Evolutionary conservation across 2,888 invertebrate species (phyloP).

Genomic region (Thumatha senex): DNA sequence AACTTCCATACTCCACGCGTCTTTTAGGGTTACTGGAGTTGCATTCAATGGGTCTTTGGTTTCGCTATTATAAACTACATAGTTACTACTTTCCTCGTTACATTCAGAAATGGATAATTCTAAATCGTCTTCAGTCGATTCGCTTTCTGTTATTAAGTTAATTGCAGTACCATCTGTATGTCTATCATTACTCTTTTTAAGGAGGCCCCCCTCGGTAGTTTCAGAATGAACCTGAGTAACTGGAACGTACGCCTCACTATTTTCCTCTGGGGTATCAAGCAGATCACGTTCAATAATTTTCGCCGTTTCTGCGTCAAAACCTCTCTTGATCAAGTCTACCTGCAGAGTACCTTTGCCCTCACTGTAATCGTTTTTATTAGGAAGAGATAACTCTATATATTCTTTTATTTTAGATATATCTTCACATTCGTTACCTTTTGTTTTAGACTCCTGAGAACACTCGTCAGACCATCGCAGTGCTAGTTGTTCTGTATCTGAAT

Average conservation of each 20-base stretch:
- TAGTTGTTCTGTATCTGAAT: slow-evolving; percentile 65
- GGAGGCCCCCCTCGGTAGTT: slow-evolving; percentile 23
- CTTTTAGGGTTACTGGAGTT: slow-evolving; percentile 57
- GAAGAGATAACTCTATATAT: slow-evolving; percentile 57
- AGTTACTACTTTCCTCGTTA: slow-evolving; percentile 62
- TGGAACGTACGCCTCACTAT: slow-evolving; percentile 12
- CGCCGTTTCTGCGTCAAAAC: slow-evolving; percentile 73
- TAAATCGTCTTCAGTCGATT: slow-evolving; percentile 51
- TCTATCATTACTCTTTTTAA: slow-evolving; percentile 36
- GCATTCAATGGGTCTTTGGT: slow-evolving; percentile 35
- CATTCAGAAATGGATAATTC: slow-evolving; percentile 63
- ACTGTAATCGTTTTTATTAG: slow-evolving; percentile 18
- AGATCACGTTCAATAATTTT: slow-evolving; percentile 75
- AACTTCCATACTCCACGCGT: slow-evolving; percentile 71
- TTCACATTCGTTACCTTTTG: slow-evolving; percentile 54
- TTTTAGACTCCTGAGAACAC: slow-evolving; percentile 62
- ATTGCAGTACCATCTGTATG: slow-evolving; percentile 31
- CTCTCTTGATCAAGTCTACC: slow-evolving; percentile 66
- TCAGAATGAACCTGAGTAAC: slow-evolving; percentile 4
- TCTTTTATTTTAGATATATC: slow-evolving; percentile 70
- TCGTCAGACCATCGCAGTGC: slow-evolving; percentile 72
- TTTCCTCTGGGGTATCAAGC: slow-evolving; percentile 51
- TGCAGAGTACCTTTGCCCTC: slow-evolving; percentile 52
- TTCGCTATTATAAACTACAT: slow-evolving; percentile 52
- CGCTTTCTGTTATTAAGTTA: slow-evolving; percentile 47